Evolutionary conservation across 1,140 invertebrate genomes (phyloP).

Genomic region (Halesus radiatus): DNA sequence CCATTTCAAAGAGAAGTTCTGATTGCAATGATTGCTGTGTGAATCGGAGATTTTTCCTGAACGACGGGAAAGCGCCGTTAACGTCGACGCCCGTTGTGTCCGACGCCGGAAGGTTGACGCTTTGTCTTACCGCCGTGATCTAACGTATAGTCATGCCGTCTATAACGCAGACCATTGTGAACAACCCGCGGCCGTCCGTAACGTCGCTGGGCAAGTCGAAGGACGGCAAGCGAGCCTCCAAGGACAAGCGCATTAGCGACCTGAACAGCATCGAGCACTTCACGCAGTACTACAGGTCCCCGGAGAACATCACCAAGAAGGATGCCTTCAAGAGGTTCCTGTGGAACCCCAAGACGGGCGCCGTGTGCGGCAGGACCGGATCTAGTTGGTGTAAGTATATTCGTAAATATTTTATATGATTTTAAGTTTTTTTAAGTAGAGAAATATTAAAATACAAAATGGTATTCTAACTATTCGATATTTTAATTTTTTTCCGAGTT

Average conservation of each 20-base stretch:
- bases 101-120: too few species aligned
- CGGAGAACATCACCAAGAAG: slow-evolving; percentile 71
- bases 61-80: too few species aligned
- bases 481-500: too few species aligned
- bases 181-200: slow-evolving; percentile 18
- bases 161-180: neutral
- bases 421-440: too few species aligned
- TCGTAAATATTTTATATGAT: too few species aligned
- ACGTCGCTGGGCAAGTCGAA: slow-evolving; percentile 2
- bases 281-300: slow-evolving; percentile 74
- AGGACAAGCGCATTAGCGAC: slow-evolving; percentile 66
- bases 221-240: slow-evolving; percentile 51
- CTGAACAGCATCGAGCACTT: slow-evolving; percentile 72
- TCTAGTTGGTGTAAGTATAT: slow-evolving; percentile 80
- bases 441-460: too few species aligned
- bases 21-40: too few species aligned
- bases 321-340: slow-evolving; percentile 76
- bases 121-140: too few species aligned
- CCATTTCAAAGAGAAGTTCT: too few species aligned
- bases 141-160: neutral
- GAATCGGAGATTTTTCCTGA: too few species aligned
- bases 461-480: too few species aligned
- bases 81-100: neutral
- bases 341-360: slow-evolving; percentile 77
- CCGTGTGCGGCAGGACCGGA: slow-evolving; percentile 78